Conservation (phyloP, 2,797 vertebrate genomes). For the Megaceryle alcyon region DNA sequence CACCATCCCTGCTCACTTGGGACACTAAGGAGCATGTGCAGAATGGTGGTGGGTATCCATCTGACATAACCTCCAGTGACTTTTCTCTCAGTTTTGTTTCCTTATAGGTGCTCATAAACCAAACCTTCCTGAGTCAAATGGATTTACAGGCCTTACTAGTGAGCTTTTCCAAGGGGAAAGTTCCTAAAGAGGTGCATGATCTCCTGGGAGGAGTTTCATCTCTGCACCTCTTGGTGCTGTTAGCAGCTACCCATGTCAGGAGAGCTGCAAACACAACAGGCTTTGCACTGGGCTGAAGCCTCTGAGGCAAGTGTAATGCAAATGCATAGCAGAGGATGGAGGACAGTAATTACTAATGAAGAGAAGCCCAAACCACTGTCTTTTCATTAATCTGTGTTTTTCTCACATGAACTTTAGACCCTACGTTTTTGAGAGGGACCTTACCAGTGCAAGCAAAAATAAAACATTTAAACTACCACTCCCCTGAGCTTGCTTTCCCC, state of each 20-base stretch:
- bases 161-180: not conserved
- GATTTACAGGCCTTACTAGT: not conserved
- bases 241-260: rapidly evolving
- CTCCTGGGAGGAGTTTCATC: not conserved
- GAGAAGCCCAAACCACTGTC: not conserved
- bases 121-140: not conserved
- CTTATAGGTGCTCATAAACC: not conserved
- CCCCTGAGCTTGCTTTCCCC: not conserved
- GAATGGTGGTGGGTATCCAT: not conserved
- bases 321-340: not conserved
- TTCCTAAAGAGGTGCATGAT: not conserved
- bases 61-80: rapidly evolving
- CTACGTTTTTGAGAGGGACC: constrained; percentile 51
- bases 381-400: not conserved
- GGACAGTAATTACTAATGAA: not conserved
- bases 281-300: not conserved
- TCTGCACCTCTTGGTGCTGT: not conserved
- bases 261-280: not conserved
- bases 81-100: not conserved
- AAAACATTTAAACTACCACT: not conserved
- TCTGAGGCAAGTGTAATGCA: not conserved
- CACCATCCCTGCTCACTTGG: not conserved
- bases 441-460: not conserved
- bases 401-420: not conserved
- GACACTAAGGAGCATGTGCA: not conserved